Percentiles rank a stretch among this genome's conserved stretches.
Conservation (phyloP, 2,888 invertebrate genomes). For the Deilephila elpenor region DNA sequence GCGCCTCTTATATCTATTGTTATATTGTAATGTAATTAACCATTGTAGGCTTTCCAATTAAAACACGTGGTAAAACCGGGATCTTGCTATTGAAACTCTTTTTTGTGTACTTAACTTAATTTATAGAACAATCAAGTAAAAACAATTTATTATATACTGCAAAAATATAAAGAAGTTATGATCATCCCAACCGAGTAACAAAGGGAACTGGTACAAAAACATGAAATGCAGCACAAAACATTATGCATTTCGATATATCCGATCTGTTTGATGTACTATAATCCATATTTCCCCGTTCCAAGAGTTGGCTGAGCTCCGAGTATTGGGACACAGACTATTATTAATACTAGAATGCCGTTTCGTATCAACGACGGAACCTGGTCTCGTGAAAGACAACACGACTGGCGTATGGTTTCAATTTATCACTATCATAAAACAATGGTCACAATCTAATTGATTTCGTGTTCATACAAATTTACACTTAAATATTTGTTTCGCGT, state of each 20-base stretch:
- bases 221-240: not conserved
- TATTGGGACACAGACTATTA: not conserved
- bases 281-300: not conserved
- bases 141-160: too few species aligned
- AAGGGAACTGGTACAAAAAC: too few species aligned
- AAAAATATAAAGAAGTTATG: too few species aligned
- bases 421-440: not conserved
- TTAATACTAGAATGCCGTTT: not conserved
- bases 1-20: not conserved
- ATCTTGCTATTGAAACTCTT: not conserved
- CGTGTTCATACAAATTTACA: too few species aligned
- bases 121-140: too few species aligned
- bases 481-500: too few species aligned
- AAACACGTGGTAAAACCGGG: not conserved
- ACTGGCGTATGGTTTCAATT: not conserved
- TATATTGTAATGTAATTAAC: conserved; percentile 5
- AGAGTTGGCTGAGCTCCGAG: conserved; percentile 4
- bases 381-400: not conserved
- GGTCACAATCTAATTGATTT: too few species aligned
- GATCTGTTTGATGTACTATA: conserved; percentile 3
- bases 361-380: not conserved
- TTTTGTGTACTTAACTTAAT: not conserved
- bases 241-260: not conserved
- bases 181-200: too few species aligned
- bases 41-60: conserved; percentile 8